These are phyloP conservation scores for Manduca sexta DNA, from an alignment of 1,140 invertebrate genomes.

Conservation along the genomic window DNA sequence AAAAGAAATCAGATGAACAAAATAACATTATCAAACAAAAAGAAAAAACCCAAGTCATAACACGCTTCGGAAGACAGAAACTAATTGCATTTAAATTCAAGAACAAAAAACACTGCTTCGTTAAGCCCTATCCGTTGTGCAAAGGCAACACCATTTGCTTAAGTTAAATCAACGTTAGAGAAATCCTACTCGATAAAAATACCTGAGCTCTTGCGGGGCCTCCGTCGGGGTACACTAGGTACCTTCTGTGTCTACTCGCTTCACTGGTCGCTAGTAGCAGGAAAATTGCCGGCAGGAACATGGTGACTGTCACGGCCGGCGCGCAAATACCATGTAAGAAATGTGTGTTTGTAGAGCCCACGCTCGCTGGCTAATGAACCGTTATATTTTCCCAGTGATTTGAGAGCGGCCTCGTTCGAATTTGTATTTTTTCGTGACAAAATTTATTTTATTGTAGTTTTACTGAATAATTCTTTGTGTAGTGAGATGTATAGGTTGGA, in stretches of 20 bases:
- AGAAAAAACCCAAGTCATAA: slow-evolving; percentile 34
- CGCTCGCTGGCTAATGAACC: slow-evolving; percentile 59
- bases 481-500: too few species aligned
- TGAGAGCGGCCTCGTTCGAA: slow-evolving; percentile 16
- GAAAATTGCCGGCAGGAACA: slow-evolving; percentile 43
- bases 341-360: slow-evolving; percentile 56
- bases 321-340: slow-evolving; percentile 52
- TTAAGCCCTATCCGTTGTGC: slow-evolving; percentile 52
- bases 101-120: slow-evolving; percentile 60
- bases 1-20: too few species aligned
- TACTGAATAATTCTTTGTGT: too few species aligned
- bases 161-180: slow-evolving; percentile 53
- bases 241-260: slow-evolving; percentile 44
- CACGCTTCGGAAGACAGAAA: slow-evolving; percentile 34
- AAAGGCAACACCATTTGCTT: slow-evolving; percentile 64
- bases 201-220: slow-evolving; percentile 69
- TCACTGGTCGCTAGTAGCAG: slow-evolving; percentile 37
- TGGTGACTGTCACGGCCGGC: slow-evolving; percentile 28
- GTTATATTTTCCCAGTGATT: slow-evolving; percentile 64
- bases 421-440: too few species aligned
- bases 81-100: slow-evolving; percentile 66
- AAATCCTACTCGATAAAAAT: slow-evolving; percentile 33
- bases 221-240: slow-evolving; percentile 67
- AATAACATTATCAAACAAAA: slow-evolving; percentile 16
- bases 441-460: too few species aligned